A percentile compares a stretch with the other conserved stretches of the same genome.
phyloP scores from a whole-genome alignment of 2,113 vertebrate genomes.

The Mus musculus region GRCm39 chr17:65699001-65699500 shows the following conservation, averaged over 20 bases:
- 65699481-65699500: background rate
- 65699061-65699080: background rate
- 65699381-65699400: background rate
- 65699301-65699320: background rate
- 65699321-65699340: background rate
- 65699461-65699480: background rate
- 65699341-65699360: background rate
- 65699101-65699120: background rate
- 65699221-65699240: background rate
- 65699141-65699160: background rate
- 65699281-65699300: background rate
- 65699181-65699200: too few species aligned
- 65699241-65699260: background rate
- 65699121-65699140: background rate
- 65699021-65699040: background rate
- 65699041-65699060: background rate
- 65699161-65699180: background rate
- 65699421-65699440: background rate
- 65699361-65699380: background rate
- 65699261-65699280: background rate
- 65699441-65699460: background rate
- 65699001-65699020: background rate
- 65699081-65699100: background rate
- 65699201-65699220: background rate
- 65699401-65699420: background rate